These are phyloP conservation scores for Acronicta aceris DNA, from an alignment of 2,888 invertebrate species.

Conservation along the genomic window DNA sequence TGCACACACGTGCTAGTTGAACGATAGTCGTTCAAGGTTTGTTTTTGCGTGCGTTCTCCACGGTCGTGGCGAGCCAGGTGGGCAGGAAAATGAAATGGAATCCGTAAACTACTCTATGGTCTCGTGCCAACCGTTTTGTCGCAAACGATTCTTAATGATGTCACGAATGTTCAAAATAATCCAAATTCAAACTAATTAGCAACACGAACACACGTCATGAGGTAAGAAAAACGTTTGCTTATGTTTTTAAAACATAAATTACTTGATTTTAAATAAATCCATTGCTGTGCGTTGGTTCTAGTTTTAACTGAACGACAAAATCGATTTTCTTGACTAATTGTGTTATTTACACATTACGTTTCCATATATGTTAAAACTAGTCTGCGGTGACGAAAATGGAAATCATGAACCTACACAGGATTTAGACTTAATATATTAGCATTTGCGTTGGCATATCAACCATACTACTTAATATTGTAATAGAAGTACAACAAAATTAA, in stretches of 20 bases:
- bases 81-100: slow-evolving; percentile 73
- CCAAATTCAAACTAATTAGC: slow-evolving; percentile 21
- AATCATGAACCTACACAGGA: slow-evolving; percentile 40
- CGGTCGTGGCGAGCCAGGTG: slow-evolving; percentile 56
- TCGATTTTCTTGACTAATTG: not conserved
- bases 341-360: slow-evolving; percentile 14
- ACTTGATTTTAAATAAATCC: slow-evolving; percentile 4
- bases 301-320: not conserved
- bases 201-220: slow-evolving; percentile 8
- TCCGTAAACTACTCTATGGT: slow-evolving; percentile 64
- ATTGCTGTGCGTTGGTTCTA: slow-evolving; percentile 8
- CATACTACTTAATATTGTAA: too few relatives aligned
- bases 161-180: slow-evolving; percentile 18
- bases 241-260: not conserved
- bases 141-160: slow-evolving; percentile 49
- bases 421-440: slow-evolving; percentile 15
- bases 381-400: slow-evolving; percentile 30
- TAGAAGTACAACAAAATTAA: too few relatives aligned
- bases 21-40: slow-evolving; percentile 38
- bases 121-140: slow-evolving; percentile 53
- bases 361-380: slow-evolving; percentile 36
- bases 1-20: slow-evolving; percentile 32
- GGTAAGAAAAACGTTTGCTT: slow-evolving; percentile 7
- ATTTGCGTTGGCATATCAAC: slow-evolving; percentile 33
- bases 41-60: slow-evolving; percentile 70